These are phyloP conservation scores for Nymphalis c-album DNA, from an alignment of 2,888 invertebrate species.

Conservation along the genomic window DNA sequence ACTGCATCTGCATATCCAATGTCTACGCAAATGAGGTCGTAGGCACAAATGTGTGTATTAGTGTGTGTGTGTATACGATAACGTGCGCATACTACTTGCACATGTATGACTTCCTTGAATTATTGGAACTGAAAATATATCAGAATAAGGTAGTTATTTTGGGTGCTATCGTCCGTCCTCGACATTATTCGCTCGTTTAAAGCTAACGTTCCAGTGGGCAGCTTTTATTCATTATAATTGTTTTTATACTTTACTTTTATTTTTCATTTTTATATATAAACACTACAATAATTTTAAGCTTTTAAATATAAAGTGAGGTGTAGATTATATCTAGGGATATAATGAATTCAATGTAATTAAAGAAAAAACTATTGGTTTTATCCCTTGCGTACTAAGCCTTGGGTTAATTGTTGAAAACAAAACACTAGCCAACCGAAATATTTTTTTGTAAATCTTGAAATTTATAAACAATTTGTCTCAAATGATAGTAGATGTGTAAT, in stretches of 20 bases:
- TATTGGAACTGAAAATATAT: conserved; percentile 16
- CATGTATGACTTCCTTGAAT: neutral
- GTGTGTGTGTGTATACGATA: neutral
- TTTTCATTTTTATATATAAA: neutral
- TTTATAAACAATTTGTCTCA: no score
- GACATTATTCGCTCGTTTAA: conserved; percentile 38
- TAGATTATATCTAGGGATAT: no score
- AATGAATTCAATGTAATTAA: no score
- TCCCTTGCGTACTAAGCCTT: no score
- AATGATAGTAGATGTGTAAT: no score
- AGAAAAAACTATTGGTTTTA: no score
- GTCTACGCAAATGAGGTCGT: neutral
- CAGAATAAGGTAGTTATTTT: conserved; percentile 36
- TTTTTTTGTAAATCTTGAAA: no score
- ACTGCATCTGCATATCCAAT: neutral
- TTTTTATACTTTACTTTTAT: neutral
- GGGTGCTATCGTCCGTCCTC: conserved; percentile 38
- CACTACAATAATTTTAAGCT: no score
- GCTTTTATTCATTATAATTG: neutral
- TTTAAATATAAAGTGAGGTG: no score
- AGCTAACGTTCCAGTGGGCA: conserved; percentile 23
- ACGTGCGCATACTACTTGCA: neutral
- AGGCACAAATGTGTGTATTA: neutral
- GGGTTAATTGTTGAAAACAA: no score
- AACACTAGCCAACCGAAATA: no score